Evolutionary conservation across 2,113 vertebrate species (phyloP).

Genomic region (Rafetus swinhoei): DNA sequence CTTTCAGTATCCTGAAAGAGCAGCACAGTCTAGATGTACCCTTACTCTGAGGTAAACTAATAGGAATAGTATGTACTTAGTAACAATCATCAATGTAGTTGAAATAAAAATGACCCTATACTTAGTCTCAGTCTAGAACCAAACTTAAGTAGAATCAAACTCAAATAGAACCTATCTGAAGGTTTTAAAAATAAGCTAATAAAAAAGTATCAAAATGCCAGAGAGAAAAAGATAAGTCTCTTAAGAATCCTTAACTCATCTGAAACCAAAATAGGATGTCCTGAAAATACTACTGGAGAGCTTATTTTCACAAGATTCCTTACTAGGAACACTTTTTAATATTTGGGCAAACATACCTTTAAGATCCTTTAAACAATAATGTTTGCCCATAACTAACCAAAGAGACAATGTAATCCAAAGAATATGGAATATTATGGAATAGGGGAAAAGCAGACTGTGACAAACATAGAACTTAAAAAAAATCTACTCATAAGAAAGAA

Average conservation of each 20-base stretch:
- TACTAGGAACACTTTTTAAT: background rate
- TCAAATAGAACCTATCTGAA: background rate
- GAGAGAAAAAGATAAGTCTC: background rate
- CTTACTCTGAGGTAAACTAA: background rate
- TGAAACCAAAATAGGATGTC: background rate
- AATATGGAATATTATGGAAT: background rate
- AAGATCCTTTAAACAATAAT: background rate
- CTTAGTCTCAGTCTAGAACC: background rate
- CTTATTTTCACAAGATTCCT: background rate
- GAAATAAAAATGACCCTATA: background rate
- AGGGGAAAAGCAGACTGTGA: background rate
- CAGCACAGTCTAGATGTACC: too few species aligned
- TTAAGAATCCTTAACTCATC: background rate
- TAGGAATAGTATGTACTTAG: background rate
- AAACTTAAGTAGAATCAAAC: background rate
- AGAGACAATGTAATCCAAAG: background rate
- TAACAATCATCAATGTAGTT: conserved; percentile 9
- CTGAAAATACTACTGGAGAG: background rate
- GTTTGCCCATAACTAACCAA: background rate
- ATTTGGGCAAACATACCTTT: background rate
- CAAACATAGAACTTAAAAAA: background rate
- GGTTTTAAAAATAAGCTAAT: background rate
- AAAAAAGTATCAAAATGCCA: background rate
- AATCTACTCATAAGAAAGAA: background rate
- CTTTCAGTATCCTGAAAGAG: too few species aligned